Evolutionary conservation across 2,888 invertebrate species (phyloP).

Genomic region (Heteromurus nitidus): DNA sequence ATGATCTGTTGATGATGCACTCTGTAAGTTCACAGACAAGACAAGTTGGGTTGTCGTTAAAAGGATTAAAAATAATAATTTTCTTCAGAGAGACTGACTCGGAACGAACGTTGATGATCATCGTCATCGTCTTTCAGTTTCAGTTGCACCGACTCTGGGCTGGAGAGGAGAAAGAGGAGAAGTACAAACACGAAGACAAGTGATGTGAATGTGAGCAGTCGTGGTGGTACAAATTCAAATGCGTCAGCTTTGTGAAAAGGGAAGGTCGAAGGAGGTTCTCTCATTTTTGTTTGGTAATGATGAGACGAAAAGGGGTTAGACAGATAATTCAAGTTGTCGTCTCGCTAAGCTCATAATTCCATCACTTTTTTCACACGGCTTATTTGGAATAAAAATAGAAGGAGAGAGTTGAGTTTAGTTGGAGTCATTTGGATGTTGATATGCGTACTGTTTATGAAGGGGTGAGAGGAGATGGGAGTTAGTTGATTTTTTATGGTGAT

Average conservation of each 20-base stretch:
- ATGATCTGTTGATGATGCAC: neutral
- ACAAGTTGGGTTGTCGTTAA: slow-evolving; percentile 24
- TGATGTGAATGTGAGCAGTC: too few species aligned
- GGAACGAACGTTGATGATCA: too few species aligned
- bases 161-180: neutral
- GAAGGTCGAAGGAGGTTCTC: too few species aligned
- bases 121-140: too few species aligned
- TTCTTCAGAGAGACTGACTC: too few species aligned
- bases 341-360: slow-evolving; percentile 27
- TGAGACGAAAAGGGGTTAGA: slow-evolving; percentile 39
- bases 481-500: neutral
- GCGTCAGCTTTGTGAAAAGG: slow-evolving; percentile 6
- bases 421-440: too few species aligned
- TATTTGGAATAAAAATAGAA: neutral
- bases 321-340: slow-evolving; percentile 39
- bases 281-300: too few species aligned
- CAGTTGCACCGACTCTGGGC: too few species aligned
- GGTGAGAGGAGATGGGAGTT: neutral
- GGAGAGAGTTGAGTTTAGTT: too few species aligned
- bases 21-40: too few species aligned
- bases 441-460: neutral
- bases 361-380: slow-evolving; percentile 11
- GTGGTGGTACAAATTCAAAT: too few species aligned
- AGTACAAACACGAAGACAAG: neutral
- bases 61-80: slow-evolving; percentile 49